These are phyloP conservation scores for Eupithecia inturbata DNA, from an alignment of 2,888 invertebrate genomes.

Conservation along the genomic window DNA sequence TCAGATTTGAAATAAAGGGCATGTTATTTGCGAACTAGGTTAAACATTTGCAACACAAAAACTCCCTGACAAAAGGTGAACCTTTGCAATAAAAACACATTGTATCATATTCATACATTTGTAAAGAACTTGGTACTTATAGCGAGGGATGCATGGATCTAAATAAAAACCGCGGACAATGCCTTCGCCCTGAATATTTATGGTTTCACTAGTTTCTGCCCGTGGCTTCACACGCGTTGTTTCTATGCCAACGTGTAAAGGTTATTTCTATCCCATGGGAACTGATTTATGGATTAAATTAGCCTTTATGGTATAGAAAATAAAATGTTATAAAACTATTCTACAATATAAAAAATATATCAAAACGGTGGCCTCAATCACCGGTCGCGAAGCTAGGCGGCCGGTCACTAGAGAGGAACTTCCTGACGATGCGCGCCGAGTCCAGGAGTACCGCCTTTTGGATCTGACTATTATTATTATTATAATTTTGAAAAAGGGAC, in stretches of 20 bases:
- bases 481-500: neutral
- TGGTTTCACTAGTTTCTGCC: constrained; percentile 23
- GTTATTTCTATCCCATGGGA: neutral
- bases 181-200: constrained; percentile 46
- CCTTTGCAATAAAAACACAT: constrained; percentile 41
- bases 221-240: neutral
- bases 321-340: too few relatives aligned
- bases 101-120: constrained; percentile 54
- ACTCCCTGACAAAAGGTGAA: constrained; percentile 26
- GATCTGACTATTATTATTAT: too few relatives aligned
- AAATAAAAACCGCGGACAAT: constrained; percentile 59
- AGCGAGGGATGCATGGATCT: constrained; percentile 51
- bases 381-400: too few relatives aligned
- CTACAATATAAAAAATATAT: too few relatives aligned
- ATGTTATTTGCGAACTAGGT: constrained; percentile 17
- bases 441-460: too few relatives aligned
- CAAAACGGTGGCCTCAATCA: too few relatives aligned
- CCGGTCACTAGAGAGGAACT: too few relatives aligned
- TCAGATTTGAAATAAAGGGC: neutral
- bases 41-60: constrained; percentile 27
- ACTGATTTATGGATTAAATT: too few relatives aligned
- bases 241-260: neutral
- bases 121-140: constrained; percentile 49
- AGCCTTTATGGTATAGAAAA: too few relatives aligned
- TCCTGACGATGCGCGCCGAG: too few relatives aligned